Conservation (phyloP, 2,113 vertebrate genomes). For the Psettodes erumei region DNA sequence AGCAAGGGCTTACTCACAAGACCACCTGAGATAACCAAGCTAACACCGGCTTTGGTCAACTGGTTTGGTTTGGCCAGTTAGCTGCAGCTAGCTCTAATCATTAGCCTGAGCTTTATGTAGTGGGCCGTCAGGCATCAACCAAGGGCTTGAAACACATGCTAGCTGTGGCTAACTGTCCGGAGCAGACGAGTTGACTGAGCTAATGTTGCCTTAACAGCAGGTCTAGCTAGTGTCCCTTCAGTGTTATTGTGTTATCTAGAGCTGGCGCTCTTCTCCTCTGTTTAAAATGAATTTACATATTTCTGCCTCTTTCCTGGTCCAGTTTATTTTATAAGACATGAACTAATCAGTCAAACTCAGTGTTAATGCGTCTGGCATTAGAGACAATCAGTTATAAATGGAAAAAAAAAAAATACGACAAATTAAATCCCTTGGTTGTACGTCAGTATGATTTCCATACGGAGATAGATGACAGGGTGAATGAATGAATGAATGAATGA, state of each 20-base stretch:
- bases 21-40: background rate
- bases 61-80: background rate
- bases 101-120: background rate
- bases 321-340: background rate
- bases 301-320: background rate
- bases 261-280: background rate
- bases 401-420: background rate
- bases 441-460: background rate
- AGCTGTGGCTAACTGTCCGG: background rate
- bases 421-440: background rate
- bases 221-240: slow-evolving; percentile 16
- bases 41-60: background rate
- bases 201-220: background rate
- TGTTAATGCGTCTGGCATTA: slow-evolving; percentile 19
- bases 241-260: slow-evolving; percentile 35
- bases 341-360: background rate
- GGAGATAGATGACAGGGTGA: slow-evolving; percentile 7
- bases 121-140: too few species aligned
- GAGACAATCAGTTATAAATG: slow-evolving; percentile 63
- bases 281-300: background rate
- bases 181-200: background rate
- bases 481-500: background rate
- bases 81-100: background rate
- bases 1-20: background rate
- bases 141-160: background rate